Evolutionary conservation across 2,113 vertebrate species (phyloP).

Genomic region (Saguinus imperator): DNA sequence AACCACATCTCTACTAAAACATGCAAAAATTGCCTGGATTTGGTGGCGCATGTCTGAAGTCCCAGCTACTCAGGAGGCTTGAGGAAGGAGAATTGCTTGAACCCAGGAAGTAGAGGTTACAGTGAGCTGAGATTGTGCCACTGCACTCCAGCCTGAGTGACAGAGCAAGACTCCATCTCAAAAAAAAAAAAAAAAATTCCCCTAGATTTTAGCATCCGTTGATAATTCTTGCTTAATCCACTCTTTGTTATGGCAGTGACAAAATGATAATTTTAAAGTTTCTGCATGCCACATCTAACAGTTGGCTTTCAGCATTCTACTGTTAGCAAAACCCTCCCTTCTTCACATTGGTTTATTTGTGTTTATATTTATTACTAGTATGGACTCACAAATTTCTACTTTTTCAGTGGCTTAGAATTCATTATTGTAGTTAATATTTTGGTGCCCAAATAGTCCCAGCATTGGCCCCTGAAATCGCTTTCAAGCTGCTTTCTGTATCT

Average conservation of each 20-base stretch:
- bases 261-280: background rate
- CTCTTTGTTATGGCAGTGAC: background rate
- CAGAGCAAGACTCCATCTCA: too few relatives aligned
- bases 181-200: too few relatives aligned
- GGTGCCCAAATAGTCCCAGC: background rate
- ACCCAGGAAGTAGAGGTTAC: accelerated
- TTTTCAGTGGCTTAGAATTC: background rate
- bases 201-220: background rate
- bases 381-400: background rate
- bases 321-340: background rate
- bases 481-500: background rate
- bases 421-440: background rate
- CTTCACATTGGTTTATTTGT: background rate
- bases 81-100: too few relatives aligned
- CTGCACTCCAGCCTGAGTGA: too few relatives aligned
- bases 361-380: background rate
- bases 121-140: too few relatives aligned
- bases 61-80: too few relatives aligned
- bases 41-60: too few relatives aligned
- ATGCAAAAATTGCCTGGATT: too few relatives aligned
- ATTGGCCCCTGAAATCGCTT: background rate
- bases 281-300: background rate
- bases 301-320: background rate
- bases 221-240: background rate
- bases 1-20: too few relatives aligned